Evolutionary conservation across 2,888 invertebrate species (phyloP), one percentile per base, ranked within the genome.

Genomic region (Dicyrtomina minuta): DNA sequence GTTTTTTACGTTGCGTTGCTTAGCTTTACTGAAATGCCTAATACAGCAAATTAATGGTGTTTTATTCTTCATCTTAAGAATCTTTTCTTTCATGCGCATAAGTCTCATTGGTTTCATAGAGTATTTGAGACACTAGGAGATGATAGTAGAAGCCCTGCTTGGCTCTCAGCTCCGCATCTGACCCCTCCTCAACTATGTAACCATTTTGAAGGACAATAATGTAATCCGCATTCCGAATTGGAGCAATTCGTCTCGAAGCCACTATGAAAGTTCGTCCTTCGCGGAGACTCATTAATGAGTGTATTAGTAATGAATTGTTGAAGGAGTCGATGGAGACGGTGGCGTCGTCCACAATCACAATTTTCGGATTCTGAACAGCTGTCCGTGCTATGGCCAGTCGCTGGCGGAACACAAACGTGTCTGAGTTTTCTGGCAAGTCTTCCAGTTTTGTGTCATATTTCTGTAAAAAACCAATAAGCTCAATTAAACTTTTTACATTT

Each of bases 151-250:
- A 24, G 12, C 75, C 74, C 59, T 68, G 68, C 15, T 41, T 56
- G 2, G 26, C 13, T 6, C 75, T 44, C 0, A 76, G 58, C 1
- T 64, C 39, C 0, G 22, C n/a, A 26, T 75, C 75, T 12, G 46
- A 67, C 1, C 76, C 76, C 13, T 24, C 15, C 27, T 76, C 75
- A 0, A 68, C 70, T 17, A 76, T 60, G 6, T 61, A 17, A 0
- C 76, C 76, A 33, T 68, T 62, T 49, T 73, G 51, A 39, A 76
- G 15, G 10, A 76, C 75, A 8, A 72, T 60, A 39, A 76, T 75
- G 13, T 46, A n/a, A 55, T 55, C 55, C 15, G 75, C 76, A 51
- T 72, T 66, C 8, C 72, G 66, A 15, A 76, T 66, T 3, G 75
- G 70, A 17, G 72, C 70, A 17, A 76, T 72, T 55, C 64, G 62